phyloP scores from a whole-genome alignment of 2,113 vertebrate species.

The Channa maculata region DNA sequence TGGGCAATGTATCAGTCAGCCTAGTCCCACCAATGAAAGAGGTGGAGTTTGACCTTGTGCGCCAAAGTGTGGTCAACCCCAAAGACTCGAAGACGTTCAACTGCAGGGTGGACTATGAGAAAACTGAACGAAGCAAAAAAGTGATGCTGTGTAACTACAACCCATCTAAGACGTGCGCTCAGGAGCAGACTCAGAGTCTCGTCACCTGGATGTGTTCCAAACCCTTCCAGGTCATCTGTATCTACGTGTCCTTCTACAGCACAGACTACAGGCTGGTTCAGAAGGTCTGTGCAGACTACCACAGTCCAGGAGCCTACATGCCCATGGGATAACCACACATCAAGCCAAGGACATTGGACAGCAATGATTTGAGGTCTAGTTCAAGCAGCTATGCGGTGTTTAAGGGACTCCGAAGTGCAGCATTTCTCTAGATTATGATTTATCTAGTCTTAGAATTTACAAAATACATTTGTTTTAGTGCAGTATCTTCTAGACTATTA shows the following conservation, averaged over 20 bases:
- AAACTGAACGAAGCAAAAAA: constrained; percentile 87
- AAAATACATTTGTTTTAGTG: constrained; percentile 9
- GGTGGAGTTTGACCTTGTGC: constrained; percentile 90
- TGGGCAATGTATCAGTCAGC: constrained; percentile 92
- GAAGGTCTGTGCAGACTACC: constrained; percentile 91
- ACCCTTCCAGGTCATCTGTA: constrained; percentile 90
- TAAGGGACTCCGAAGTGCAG: background rate
- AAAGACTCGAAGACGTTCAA: constrained; percentile 94
- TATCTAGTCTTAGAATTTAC: no score
- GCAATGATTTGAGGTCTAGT: background rate
- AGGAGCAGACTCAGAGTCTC: constrained; percentile 88
- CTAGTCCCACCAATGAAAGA: constrained; percentile 89
- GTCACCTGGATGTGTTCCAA: constrained; percentile 92
- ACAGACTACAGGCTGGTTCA: constrained; percentile 93
- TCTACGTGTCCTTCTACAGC: constrained; percentile 94
- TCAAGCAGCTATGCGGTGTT: constrained; percentile 6
- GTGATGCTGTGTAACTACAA: constrained; percentile 91
- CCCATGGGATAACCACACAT: constrained; percentile 80
- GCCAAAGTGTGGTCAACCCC: constrained; percentile 91
- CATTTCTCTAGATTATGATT: background rate
- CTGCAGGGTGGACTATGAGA: constrained; percentile 91
- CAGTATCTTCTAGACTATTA: constrained; percentile 2
- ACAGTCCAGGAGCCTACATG: constrained; percentile 82
- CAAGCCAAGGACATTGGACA: background rate
- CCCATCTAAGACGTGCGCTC: constrained; percentile 89